Percentiles rank a stretch among this genome's conserved stretches.
Conservation (phyloP, 2,888 invertebrate genomes). For the Flexamia atlantica region DNA sequence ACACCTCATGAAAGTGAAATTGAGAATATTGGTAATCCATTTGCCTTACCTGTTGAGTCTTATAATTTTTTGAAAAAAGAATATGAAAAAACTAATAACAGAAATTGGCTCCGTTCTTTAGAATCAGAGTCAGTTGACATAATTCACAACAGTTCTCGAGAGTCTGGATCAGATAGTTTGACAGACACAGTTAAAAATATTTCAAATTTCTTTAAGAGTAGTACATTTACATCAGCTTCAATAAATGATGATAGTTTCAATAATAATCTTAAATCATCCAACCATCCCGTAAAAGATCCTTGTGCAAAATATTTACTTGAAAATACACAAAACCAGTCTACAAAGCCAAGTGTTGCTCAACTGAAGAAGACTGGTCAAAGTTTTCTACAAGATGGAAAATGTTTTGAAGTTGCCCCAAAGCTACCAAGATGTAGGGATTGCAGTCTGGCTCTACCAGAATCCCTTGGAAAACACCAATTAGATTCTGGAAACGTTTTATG, state of each 20-base stretch:
- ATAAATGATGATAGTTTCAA: neutral
- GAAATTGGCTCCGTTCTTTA: neutral
- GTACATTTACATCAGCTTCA: neutral
- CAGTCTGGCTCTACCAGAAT: constrained; percentile 89
- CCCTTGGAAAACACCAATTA: constrained; percentile 78
- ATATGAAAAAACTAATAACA: no score
- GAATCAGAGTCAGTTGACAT: neutral
- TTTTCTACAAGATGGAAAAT: constrained; percentile 92
- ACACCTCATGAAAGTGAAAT: neutral
- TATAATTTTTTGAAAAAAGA: no score
- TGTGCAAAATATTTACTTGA: no score
- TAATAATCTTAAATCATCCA: no score
- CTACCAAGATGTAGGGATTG: constrained; percentile 96
- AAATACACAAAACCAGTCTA: constrained; percentile 78
- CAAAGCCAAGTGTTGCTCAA: constrained; percentile 82
- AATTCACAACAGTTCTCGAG: neutral
- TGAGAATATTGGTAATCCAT: neutral
- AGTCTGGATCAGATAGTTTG: neutral
- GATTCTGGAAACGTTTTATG: constrained; percentile 94
- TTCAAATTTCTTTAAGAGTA: neutral
- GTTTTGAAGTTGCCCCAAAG: constrained; percentile 92
- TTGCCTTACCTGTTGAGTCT: no score
- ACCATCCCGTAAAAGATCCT: no score
- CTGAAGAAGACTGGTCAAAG: constrained; percentile 87
- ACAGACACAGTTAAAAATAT: neutral